Evolutionary conservation across 1,140 invertebrate genomes (phyloP), one percentile per base, ranked within the genome.

Genomic region (Lasioglossum baleicum): DNA sequence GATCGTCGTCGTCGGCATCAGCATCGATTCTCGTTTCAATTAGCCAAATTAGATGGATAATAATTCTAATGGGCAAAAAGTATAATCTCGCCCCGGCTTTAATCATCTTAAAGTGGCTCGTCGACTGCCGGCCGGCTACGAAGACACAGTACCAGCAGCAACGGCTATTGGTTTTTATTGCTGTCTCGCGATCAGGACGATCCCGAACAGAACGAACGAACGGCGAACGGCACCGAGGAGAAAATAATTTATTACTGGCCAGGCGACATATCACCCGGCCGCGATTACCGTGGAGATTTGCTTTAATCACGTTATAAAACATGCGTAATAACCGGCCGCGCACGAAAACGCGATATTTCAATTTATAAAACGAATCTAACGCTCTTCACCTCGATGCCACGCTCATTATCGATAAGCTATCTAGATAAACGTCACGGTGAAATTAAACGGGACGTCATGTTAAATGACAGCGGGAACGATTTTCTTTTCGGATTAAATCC

Each of bases 291-390:
- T 2, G 10, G 8, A 48, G 42, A 76, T 60, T 61, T 60, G 26
- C 69, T 69, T 69, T 61, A 35, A 70, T 63, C 22, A 61, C 26
- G 26, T 61, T 69, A 61, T 61, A 51, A 70, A 48, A 48, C 42
- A 26, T 1, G n/a, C 2, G 31, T 51, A 40, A 51, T 61, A 35
- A 68, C 22, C 20, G 17, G 2, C 7, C 40, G 13, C 20, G 22
- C 70, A 63, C 17, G 11, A 48, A 53, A 48, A 53, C 26, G 63
- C 31, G 71, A 73, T 64, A 53, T 64, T 64, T 74, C n/a, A 64
- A 53, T 44, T 64, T 31, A 53, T 53, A 10, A 74, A 69, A 60
- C 13, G 20, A 17, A 69, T 69, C 26, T 60, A 69, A 48, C 58
- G 44, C n/a, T 2, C 40, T 7, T 17, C 7, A 0, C 0, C 17